A percentile compares a stretch with the other conserved stretches of the same genome.
phyloP scores from a whole-genome alignment of 2,113 vertebrate species.

The Gallinago undulata region DNA sequence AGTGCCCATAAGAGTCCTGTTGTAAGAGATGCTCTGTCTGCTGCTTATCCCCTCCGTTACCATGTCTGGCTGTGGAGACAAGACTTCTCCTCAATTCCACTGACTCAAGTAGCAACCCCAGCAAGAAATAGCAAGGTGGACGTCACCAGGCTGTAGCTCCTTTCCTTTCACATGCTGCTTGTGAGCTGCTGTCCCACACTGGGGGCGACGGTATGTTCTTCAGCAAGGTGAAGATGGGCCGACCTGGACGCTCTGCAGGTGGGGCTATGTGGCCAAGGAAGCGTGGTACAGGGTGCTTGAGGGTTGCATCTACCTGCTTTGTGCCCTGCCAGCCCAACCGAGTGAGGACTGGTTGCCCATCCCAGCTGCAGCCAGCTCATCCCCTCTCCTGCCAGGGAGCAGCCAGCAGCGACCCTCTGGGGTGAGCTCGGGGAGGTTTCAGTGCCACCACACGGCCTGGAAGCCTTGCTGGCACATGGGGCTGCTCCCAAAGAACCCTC shows the following conservation, averaged over 20 bases:
- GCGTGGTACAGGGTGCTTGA: not conserved
- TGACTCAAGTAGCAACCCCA: not conserved
- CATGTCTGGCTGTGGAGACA: not conserved
- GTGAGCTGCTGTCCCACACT: not conserved
- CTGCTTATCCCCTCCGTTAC: not conserved
- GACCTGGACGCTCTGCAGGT: not conserved
- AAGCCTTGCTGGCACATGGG: not conserved
- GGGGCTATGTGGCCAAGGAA: not conserved
- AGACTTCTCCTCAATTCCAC: not conserved
- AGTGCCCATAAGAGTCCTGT: not conserved
- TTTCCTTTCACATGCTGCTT: accelerated
- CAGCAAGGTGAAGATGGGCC: not conserved
- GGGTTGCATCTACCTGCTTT: not conserved
- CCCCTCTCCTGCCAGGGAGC: not conserved
- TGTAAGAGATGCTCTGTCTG: not conserved
- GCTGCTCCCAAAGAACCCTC: not conserved
- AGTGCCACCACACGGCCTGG: not conserved
- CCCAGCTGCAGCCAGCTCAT: accelerated
- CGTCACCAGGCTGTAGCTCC: not conserved
- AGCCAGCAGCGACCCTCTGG: accelerated
- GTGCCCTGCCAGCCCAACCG: not conserved
- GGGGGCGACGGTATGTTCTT: not conserved
- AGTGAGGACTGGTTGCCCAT: not conserved
- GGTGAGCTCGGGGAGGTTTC: not conserved
- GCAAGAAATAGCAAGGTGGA: accelerated